A percentile compares a stretch with the other conserved stretches of the same genome.
phyloP scores from a whole-genome alignment of 2,797 vertebrate genomes.

The Borostomias antarcticus region DNA sequence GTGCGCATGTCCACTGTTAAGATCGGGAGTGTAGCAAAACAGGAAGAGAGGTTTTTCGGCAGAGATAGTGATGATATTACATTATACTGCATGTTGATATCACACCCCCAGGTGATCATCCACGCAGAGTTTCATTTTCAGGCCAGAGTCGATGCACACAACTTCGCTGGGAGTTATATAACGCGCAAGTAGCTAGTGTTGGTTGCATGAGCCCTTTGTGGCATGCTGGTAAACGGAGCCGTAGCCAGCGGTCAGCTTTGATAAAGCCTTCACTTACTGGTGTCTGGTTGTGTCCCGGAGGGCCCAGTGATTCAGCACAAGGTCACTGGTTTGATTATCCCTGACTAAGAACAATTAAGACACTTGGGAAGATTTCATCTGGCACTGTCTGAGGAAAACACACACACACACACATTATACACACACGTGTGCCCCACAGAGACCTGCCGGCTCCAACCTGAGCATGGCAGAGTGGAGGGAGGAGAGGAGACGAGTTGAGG shows the following conservation, averaged over 20 bases:
- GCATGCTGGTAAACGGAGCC: slow-evolving; percentile 36
- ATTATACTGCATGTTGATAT: neutral
- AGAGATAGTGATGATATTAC: slow-evolving; percentile 30
- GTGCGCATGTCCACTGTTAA: neutral
- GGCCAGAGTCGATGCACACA: slow-evolving; percentile 8
- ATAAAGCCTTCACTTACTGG: slow-evolving; percentile 27
- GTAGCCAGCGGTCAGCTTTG: slow-evolving; percentile 29
- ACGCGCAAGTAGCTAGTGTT: slow-evolving; percentile 28
- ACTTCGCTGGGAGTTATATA: slow-evolving; percentile 46
- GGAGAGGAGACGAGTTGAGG: slow-evolving; percentile 16
- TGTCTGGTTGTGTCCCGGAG: slow-evolving; percentile 40
- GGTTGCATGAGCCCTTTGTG: slow-evolving; percentile 36
- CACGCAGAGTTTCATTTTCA: slow-evolving; percentile 36
- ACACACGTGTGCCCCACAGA: slow-evolving; percentile 15
- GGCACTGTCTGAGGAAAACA: neutral
- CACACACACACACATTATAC: neutral
- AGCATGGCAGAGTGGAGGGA: slow-evolving; percentile 32
- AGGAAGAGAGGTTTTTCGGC: slow-evolving; percentile 16
- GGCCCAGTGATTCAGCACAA: slow-evolving; percentile 17
- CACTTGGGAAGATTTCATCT: neutral
- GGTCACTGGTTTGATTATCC: neutral
- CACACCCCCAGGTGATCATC: slow-evolving; percentile 24
- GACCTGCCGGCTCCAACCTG: slow-evolving; percentile 46
- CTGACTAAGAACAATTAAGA: neutral
- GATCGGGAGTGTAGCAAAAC: slow-evolving; percentile 33